Percentiles rank a stretch among this genome's conserved stretches.
Evolutionary conservation across 2,113 vertebrate species (phyloP).

Genomic region (Hyperopisus bebe): DNA sequence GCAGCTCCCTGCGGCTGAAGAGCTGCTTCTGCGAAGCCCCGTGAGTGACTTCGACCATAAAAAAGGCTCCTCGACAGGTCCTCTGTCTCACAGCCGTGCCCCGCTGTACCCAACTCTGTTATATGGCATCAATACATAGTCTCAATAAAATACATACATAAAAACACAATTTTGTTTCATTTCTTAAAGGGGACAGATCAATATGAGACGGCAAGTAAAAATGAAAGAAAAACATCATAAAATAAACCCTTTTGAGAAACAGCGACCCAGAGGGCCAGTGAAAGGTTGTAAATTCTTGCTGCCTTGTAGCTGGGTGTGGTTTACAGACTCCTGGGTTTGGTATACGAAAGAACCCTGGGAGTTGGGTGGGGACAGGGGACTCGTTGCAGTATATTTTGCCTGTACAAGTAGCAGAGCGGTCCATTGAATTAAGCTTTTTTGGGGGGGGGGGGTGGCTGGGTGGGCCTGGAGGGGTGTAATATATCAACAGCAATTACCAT

Average conservation of each 20-base stretch:
- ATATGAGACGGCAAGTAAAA: conserved; percentile 33
- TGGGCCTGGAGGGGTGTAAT: conserved; percentile 33
- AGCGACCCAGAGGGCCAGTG: conserved; percentile 31
- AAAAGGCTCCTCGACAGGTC: neutral
- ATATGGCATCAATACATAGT: conserved; percentile 23
- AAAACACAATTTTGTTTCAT: conserved; percentile 33
- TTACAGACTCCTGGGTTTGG: conserved; percentile 7
- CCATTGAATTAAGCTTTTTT: conserved; percentile 38
- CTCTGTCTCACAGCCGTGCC: neutral
- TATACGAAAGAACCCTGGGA: conserved; percentile 34
- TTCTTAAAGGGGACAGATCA: conserved; percentile 47
- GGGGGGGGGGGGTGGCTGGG: conserved; percentile 32
- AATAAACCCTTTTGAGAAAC: conserved; percentile 22
- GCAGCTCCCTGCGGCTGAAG: neutral
- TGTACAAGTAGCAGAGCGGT: conserved; percentile 41
- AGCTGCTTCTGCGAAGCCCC: neutral
- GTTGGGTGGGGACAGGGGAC: neutral
- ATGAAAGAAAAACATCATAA: conserved; percentile 2
- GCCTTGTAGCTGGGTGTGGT: conserved; percentile 45
- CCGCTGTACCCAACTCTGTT: conserved; percentile 16
- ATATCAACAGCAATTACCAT: conserved; percentile 35
- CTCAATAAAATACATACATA: conserved; percentile 38
- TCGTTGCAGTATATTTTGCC: conserved; percentile 51
- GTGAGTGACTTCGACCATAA: neutral
- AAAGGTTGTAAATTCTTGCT: conserved; percentile 43